Evolutionary conservation across 2,113 vertebrate genomes (phyloP), one percentile per base, ranked within the genome.

Genomic region (Neopipo cinnamomea): DNA sequence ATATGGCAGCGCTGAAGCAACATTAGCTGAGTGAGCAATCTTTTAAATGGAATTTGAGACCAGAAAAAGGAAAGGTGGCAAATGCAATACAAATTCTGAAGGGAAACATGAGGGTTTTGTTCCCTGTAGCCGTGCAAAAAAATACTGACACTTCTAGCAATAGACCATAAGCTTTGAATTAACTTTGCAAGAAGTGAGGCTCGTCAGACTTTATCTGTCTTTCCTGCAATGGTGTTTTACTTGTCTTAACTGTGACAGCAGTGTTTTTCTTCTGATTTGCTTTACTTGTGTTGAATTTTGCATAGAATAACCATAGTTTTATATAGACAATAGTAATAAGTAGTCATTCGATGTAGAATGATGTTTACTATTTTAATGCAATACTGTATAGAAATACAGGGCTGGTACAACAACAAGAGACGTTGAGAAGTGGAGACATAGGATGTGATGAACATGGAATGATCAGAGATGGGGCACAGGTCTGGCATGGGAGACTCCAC

Each of bases 281-380:
- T 68, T 70, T 47, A 10, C 18, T 62, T 83, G 33, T 65, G 11
- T 72, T 65, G 67, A 91, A 25, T 16, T 74, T 84, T 46, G 17
- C 7, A 6, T 15, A 8, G 7, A 58, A 25, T 28, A 58, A 15
- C 6, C 9, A 23, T 12, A 33, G 9, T 11, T 58, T 73, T 42
- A 33, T 25, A 49, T 7, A 28, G 18, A 56, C 8, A 52, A 22
- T 5, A 63, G 30, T 22, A 56, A 18, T 9, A 78, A 56, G 11
- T 11, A 28, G 17, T 35, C 13, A 10, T 42, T 66, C 2, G 14
- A 24, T 12, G 8, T 13, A 25, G 0, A 0, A 33, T 41, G 6
- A 3, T 21, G 35, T 89, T 66, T 71, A 31, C 6, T 24, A n/a
- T 23, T 21, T 17, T 33, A 50, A 44, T 39, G 39, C 8, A 49